phyloP scores from a whole-genome alignment of 2,113 vertebrate genomes.

The Drymodes brunneopygia region DNA sequence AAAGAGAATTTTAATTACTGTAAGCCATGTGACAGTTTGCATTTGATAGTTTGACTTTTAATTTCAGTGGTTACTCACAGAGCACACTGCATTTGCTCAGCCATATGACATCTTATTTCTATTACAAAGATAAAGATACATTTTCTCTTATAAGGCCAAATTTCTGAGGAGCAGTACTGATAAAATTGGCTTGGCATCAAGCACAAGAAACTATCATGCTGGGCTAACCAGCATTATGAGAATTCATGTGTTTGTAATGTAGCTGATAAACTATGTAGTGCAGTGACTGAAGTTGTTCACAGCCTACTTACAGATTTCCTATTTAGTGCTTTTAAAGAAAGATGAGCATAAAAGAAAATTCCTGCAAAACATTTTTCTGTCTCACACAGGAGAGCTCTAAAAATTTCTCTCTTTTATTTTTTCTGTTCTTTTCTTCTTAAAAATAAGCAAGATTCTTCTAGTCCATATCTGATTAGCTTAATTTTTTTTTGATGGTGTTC shows the following conservation, averaged over 20 bases:
- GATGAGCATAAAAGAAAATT: not conserved
- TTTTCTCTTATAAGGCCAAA: constrained; percentile 49
- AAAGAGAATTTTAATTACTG: constrained; percentile 50
- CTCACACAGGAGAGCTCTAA: not conserved
- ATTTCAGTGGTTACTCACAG: constrained; percentile 42
- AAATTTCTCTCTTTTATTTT: not conserved
- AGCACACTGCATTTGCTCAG: not conserved
- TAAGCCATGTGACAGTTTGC: not conserved
- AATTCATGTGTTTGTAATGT: constrained; percentile 25
- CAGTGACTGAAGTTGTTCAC: not conserved
- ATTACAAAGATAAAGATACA: constrained; percentile 25
- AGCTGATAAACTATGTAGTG: not conserved
- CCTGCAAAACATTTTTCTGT: not conserved
- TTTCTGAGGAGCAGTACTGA: constrained; percentile 23
- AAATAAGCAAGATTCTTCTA: not conserved
- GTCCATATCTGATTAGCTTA: not conserved
- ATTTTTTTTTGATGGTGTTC: not conserved
- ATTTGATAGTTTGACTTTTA: constrained; percentile 50
- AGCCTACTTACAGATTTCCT: not conserved
- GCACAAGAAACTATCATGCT: constrained; percentile 21
- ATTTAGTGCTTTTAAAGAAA: not conserved
- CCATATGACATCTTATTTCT: constrained; percentile 55
- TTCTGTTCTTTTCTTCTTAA: not conserved
- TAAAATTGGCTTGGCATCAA: constrained; percentile 25
- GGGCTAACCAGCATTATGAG: constrained; percentile 5